Conservation (phyloP, 2,797 vertebrate genomes). For the Sus cebifrons region DNA sequence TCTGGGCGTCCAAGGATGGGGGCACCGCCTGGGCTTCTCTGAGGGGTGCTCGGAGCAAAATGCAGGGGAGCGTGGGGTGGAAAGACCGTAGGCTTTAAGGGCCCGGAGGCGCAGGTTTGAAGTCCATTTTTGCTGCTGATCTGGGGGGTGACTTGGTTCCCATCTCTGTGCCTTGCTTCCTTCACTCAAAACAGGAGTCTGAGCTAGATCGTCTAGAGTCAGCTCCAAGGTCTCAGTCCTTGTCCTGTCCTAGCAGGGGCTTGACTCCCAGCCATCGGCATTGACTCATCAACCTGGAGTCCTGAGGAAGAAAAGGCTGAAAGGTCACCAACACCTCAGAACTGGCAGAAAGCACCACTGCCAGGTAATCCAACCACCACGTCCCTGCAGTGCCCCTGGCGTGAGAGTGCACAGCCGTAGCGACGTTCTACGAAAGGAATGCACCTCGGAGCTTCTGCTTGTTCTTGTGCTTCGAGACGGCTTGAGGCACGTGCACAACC, state of each 20-base stretch:
- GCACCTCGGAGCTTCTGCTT: background rate
- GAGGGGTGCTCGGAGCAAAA: background rate
- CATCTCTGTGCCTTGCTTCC: background rate
- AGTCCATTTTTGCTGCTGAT: background rate
- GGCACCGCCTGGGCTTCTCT: background rate
- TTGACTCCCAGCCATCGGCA: background rate
- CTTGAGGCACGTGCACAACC: background rate
- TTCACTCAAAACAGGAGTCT: background rate
- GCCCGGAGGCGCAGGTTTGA: background rate
- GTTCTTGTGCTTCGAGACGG: background rate
- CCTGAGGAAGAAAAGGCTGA: background rate
- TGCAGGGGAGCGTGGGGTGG: background rate
- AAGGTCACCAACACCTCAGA: background rate
- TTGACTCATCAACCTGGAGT: background rate
- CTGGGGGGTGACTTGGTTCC: background rate
- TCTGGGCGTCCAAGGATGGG: background rate
- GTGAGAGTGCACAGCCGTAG: background rate
- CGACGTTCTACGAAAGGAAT: conserved; percentile 3
- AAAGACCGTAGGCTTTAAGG: background rate
- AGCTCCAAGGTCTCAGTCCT: background rate
- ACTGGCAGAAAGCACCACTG: background rate
- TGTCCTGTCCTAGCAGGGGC: background rate
- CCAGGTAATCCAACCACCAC: background rate
- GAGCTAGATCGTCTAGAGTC: background rate
- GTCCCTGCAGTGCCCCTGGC: background rate